Percentiles rank a stretch among this genome's conserved stretches.
Evolutionary conservation across 2,113 vertebrate genomes (phyloP).

Genomic region (Chaetops frenatus): DNA sequence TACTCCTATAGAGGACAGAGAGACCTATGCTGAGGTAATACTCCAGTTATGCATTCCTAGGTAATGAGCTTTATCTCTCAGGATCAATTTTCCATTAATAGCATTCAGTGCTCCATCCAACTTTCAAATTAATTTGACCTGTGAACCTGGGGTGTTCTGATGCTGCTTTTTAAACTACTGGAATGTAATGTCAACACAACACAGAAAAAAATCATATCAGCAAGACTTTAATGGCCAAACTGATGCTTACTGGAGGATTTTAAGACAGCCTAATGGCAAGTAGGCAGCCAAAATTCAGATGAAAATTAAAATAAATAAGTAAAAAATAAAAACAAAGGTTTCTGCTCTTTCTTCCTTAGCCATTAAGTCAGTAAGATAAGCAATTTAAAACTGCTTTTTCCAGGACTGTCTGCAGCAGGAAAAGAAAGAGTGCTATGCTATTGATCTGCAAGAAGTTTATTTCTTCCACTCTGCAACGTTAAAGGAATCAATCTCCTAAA

Average conservation of each 20-base stretch:
- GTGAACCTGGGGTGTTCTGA: neutral
- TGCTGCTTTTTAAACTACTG: neutral
- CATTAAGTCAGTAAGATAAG: slow-evolving; percentile 16
- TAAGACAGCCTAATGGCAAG: neutral
- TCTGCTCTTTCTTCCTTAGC: neutral
- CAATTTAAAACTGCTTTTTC: slow-evolving; percentile 25
- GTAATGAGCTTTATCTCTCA: slow-evolving; percentile 42
- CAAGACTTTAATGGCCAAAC: neutral
- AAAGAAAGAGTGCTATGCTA: neutral
- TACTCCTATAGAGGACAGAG: neutral
- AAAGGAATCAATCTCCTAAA: slow-evolving; percentile 68
- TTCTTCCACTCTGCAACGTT: slow-evolving; percentile 50
- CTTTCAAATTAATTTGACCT: slow-evolving; percentile 15
- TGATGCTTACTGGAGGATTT: neutral
- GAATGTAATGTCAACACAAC: neutral
- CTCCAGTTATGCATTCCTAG: neutral
- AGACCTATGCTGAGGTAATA: neutral
- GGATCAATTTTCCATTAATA: slow-evolving; percentile 52
- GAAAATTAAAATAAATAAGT: neutral
- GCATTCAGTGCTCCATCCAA: neutral
- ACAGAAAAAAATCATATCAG: neutral
- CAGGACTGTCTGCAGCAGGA: neutral
- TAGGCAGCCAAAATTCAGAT: neutral
- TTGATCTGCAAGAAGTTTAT: slow-evolving; percentile 59
- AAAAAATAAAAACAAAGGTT: neutral